Evolutionary conservation across 1,140 invertebrate species (phyloP).

Genomic region (Phocides pigmalion): DNA sequence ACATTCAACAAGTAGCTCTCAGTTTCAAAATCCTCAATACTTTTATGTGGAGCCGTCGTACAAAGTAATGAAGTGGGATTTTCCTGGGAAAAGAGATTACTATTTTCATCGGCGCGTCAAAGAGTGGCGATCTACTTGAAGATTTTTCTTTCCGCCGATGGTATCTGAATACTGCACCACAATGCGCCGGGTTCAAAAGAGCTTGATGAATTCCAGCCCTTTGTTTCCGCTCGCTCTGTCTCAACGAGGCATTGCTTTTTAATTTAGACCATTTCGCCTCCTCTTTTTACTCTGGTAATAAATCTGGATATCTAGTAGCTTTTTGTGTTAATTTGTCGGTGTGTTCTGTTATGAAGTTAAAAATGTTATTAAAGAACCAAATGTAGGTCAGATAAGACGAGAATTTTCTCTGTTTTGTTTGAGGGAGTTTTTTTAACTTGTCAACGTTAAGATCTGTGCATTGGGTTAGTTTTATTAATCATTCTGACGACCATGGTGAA

Average conservation of each 20-base stretch:
- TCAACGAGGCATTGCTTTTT: slow-evolving; percentile 80
- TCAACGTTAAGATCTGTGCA: too few species aligned
- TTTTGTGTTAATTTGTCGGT: slow-evolving; percentile 57
- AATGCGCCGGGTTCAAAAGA: slow-evolving; percentile 79
- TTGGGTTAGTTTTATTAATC: too few species aligned
- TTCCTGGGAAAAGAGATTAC: slow-evolving; percentile 68
- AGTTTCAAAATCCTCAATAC: slow-evolving; percentile 67
- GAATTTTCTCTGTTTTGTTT: background rate
- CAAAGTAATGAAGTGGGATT: slow-evolving; percentile 78
- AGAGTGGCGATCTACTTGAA: slow-evolving; percentile 77
- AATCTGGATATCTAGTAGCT: slow-evolving; percentile 71
- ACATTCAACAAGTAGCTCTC: slow-evolving; percentile 74
- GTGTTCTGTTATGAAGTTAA: slow-evolving; percentile 14
- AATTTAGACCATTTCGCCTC: slow-evolving; percentile 79
- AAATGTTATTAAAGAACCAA: background rate
- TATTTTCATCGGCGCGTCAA: slow-evolving; percentile 77
- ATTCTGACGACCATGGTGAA: too few species aligned
- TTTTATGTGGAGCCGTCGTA: slow-evolving; percentile 59
- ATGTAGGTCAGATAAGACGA: background rate
- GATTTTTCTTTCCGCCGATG: slow-evolving; percentile 78
- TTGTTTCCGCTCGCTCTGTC: slow-evolving; percentile 78
- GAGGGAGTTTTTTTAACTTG: too few species aligned
- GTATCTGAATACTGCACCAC: slow-evolving; percentile 76
- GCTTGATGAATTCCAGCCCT: slow-evolving; percentile 78
- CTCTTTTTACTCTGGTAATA: slow-evolving; percentile 75